Conservation (phyloP, 2,888 invertebrate genomes). For the Hemaris fuciformis region DNA sequence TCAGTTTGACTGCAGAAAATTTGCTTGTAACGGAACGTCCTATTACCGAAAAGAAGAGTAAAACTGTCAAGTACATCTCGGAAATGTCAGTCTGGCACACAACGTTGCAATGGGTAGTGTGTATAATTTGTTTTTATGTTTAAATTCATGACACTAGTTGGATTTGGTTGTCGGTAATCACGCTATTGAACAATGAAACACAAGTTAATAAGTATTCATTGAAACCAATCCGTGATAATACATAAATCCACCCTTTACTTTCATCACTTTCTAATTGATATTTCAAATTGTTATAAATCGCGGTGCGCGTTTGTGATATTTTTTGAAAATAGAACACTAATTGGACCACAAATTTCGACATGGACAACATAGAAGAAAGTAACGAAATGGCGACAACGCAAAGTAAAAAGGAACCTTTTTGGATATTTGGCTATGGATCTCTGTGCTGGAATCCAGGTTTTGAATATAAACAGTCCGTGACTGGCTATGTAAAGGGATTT, state of each 20-base stretch:
- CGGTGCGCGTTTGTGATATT: slow-evolving; percentile 22
- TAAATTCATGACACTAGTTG: slow-evolving; percentile 44
- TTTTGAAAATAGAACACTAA: slow-evolving; percentile 8
- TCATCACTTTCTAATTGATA: slow-evolving; percentile 44
- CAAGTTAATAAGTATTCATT: slow-evolving; percentile 55
- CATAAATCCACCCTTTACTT: slow-evolving; percentile 39
- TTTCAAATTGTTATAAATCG: slow-evolving; percentile 30
- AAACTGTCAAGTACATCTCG: slow-evolving; percentile 22
- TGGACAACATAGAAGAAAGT: slow-evolving; percentile 18
- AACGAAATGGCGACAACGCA: slow-evolving; percentile 16
- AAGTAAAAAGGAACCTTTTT: slow-evolving; percentile 80
- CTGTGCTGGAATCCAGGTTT: slow-evolving; percentile 98
- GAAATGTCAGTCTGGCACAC: slow-evolving; percentile 17
- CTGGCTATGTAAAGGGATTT: slow-evolving; percentile 92
- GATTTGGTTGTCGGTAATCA: slow-evolving; percentile 42
- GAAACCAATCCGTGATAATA: slow-evolving; percentile 47
- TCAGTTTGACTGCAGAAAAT: slow-evolving; percentile 7
- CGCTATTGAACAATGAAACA: slow-evolving; percentile 61
- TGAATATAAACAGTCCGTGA: slow-evolving; percentile 88
- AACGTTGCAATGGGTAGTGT: slow-evolving; percentile 10
- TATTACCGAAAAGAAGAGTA: slow-evolving; percentile 19
- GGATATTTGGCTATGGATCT: slow-evolving; percentile 98
- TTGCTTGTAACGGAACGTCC: slow-evolving; percentile 36
- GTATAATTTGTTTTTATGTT: slow-evolving; percentile 24
- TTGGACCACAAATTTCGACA: neutral